Conservation (phyloP, 2,113 vertebrate species). For the Callorhinus ursinus region DNA sequence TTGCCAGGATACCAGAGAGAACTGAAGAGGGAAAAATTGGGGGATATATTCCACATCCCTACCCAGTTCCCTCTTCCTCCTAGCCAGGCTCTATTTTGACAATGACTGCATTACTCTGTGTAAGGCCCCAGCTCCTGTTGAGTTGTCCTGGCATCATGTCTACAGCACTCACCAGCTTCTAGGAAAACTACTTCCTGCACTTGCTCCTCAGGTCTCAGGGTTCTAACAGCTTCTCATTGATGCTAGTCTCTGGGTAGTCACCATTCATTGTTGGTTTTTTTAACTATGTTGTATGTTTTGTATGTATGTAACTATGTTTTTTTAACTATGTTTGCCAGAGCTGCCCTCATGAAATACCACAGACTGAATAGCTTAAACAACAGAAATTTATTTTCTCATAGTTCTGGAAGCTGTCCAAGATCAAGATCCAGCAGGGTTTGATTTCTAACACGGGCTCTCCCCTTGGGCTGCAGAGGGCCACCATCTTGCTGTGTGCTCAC, state of each 20-base stretch:
- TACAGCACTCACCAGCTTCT: neutral
- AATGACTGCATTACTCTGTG: neutral
- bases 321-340: neutral
- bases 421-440: neutral
- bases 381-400: neutral
- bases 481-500: neutral
- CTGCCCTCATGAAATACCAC: neutral
- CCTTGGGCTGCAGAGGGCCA: neutral
- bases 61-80: neutral
- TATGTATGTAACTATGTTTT: neutral
- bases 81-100: neutral
- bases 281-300: neutral
- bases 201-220: neutral
- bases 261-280: neutral
- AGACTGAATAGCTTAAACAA: neutral
- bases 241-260: neutral
- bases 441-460: neutral
- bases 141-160: neutral
- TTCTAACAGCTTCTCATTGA: neutral
- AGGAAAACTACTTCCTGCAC: neutral
- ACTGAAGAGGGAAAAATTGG: neutral
- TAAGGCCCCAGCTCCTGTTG: neutral
- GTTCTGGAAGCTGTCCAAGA: neutral
- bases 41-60: neutral
- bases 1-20: neutral